Evolutionary conservation across 1,140 invertebrate species (phyloP).

Genomic region (Plectrocnemia conspersa): DNA sequence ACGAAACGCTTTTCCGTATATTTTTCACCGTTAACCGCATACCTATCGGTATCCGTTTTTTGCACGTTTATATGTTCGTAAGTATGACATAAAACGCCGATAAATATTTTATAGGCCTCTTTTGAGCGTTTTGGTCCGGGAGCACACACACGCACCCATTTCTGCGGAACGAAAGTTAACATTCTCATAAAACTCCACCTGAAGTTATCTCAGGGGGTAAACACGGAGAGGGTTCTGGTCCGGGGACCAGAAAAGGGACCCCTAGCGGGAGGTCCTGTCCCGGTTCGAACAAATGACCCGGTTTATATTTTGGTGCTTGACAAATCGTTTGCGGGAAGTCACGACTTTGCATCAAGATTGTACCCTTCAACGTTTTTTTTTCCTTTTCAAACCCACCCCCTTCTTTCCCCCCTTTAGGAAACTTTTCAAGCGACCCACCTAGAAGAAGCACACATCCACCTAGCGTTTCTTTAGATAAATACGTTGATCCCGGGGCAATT

Average conservation of each 20-base stretch:
- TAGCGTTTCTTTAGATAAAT: conserved; percentile 13
- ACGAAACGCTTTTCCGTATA: too few relatives aligned
- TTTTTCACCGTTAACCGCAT: too few relatives aligned
- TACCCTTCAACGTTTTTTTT: conserved; percentile 15
- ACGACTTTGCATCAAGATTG: conserved; percentile 35
- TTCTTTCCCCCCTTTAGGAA: conserved; percentile 1
- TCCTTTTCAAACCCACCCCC: neutral
- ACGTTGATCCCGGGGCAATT: conserved; percentile 20
- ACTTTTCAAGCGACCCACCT: neutral
- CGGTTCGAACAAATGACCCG: conserved; percentile 34
- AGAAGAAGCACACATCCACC: neutral
- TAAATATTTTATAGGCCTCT: conserved; percentile 28
- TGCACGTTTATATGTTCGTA: too few relatives aligned
- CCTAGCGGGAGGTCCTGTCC: conserved; percentile 22
- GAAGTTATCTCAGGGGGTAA: conserved; percentile 12
- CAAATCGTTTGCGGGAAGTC: conserved; percentile 36
- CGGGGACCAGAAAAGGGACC: conserved; percentile 9
- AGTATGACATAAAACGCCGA: conserved; percentile 28
- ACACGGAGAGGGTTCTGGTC: conserved; percentile 1
- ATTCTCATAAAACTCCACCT: conserved; percentile 25
- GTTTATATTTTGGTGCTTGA: conserved; percentile 35
- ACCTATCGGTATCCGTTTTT: too few relatives aligned
- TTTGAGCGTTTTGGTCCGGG: conserved; percentile 16
- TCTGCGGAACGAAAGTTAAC: conserved; percentile 18
- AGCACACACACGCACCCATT: conserved; percentile 5